phyloP scores from a whole-genome alignment of 2,797 vertebrate genomes.

The Crenichthys baileyi region DNA sequence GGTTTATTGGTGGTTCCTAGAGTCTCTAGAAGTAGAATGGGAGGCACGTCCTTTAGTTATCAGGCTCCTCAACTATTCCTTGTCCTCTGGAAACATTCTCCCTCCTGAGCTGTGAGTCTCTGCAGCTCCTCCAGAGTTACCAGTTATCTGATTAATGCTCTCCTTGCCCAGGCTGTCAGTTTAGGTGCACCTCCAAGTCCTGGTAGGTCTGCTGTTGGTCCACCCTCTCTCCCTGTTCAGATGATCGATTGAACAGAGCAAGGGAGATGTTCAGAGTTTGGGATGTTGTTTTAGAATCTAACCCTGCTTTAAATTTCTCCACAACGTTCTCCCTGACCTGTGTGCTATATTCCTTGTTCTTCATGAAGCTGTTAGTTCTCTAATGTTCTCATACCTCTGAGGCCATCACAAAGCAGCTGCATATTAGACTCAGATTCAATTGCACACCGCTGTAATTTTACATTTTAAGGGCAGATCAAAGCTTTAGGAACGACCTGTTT shows the following conservation, averaged over 20 bases:
- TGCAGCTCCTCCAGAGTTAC: not conserved
- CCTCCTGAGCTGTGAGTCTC: not conserved
- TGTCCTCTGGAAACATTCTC: not conserved
- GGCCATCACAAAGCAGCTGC: too few species aligned
- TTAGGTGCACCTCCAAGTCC: not conserved
- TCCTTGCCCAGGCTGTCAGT: not conserved
- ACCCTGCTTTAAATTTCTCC: not conserved
- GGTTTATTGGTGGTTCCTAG: too few species aligned
- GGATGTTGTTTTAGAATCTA: not conserved
- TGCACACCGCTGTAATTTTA: not conserved
- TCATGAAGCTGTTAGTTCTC: too few species aligned
- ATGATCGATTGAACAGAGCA: too few species aligned
- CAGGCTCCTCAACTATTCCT: not conserved
- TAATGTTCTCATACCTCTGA: too few species aligned
- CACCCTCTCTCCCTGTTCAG: not conserved
- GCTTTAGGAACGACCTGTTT: not conserved
- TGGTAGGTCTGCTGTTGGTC: not conserved
- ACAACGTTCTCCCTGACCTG: not conserved
- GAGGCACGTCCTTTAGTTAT: too few species aligned
- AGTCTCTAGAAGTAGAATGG: too few species aligned
- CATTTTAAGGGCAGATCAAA: not conserved
- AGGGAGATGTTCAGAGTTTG: not conserved
- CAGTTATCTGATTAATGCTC: not conserved
- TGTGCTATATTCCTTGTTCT: too few species aligned
- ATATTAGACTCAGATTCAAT: too few species aligned